Base-by-base conservation (phyloP, 2,888 invertebrate species). In the Sminthurides aquaticus region DNA sequence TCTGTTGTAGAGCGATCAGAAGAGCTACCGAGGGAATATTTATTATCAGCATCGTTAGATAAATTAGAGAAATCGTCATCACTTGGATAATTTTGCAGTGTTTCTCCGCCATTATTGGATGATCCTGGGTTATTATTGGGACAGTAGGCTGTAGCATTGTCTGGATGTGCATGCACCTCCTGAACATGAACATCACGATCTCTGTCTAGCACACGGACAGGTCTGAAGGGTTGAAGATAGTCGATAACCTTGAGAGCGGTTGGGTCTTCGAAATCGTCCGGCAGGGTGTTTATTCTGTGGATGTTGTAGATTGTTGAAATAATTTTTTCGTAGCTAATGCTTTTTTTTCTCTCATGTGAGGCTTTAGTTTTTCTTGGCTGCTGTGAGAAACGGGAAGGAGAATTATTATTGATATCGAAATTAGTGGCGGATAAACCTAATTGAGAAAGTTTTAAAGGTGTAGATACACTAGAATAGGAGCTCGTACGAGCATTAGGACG, bases 401-500 rank as follows among this genome's bases (percentile, higher is more conserved):
- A n/a, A n/a, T 52, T 8, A 52, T 52, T 52, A 52, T 22, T 20
- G 22, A 8, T 18, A 22, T 52, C 11, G 20, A 15, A 15, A 52
- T 20, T 52, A 20, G 11, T 52, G 8, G 18, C 22, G 5, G 20
- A 8, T 5, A 5, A 52, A 52, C 11, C 5, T 5, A 15, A 15
- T 15, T 8, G 20, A 5, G 52, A 52, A 18, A 5, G 8, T 25
- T 43, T 18, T 18, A 25, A 11, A 5, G 43, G 25, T 43, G 5
- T 22, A 34, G 43, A 2, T 8, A 34, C 43, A 34, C 20, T 34
- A 1, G 26, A 24, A 25, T 34, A 28, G 18, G 59, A 58, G 20
- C 24, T 27, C 22, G 48, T 59, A 24, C 64, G 64, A 18, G 64
- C 64, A 54, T 64, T 64, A 2, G 64, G 64, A 48, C 64, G 49